Evolutionary conservation across 2,113 vertebrate species (phyloP).

Genomic region (Synchiropus splendidus): DNA sequence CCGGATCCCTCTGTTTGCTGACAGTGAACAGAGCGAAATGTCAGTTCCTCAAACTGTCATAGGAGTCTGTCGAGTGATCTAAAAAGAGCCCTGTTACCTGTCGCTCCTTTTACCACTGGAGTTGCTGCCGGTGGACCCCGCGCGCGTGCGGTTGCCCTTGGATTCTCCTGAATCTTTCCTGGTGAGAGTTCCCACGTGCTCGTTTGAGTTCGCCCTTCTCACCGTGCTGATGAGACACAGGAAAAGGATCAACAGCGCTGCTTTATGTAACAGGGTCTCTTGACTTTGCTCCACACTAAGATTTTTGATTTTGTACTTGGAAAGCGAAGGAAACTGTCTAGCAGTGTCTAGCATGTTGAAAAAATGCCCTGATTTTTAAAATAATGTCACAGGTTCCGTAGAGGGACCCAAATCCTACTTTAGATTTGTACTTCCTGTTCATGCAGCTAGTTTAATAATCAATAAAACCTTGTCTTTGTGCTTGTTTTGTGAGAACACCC

Average conservation of each 20-base stretch:
- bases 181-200: conserved; percentile 78
- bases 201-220: conserved; percentile 89
- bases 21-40: conserved; percentile 42
- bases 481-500: too few species aligned
- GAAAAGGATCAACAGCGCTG: background rate
- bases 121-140: conserved; percentile 89
- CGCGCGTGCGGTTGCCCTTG: conserved; percentile 82
- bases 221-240: conserved; percentile 66
- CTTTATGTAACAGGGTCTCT: too few species aligned
- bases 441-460: too few species aligned
- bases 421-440: too few species aligned
- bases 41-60: conserved; percentile 27
- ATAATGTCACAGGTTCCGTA: too few species aligned
- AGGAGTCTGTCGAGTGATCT: background rate
- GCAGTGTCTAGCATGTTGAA: too few species aligned
- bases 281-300: too few species aligned
- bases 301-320: too few species aligned
- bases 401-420: too few species aligned
- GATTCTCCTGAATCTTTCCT: conserved; percentile 83
- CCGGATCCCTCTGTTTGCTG: conserved; percentile 96
- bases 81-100: conserved; percentile 64
- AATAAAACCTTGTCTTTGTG: too few species aligned
- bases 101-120: conserved; percentile 92
- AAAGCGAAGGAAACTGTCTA: too few species aligned
- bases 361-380: too few species aligned